These are phyloP conservation scores for Lycocerus yunnanus DNA, from an alignment of 2,888 invertebrate genomes.

Conservation along the genomic window DNA sequence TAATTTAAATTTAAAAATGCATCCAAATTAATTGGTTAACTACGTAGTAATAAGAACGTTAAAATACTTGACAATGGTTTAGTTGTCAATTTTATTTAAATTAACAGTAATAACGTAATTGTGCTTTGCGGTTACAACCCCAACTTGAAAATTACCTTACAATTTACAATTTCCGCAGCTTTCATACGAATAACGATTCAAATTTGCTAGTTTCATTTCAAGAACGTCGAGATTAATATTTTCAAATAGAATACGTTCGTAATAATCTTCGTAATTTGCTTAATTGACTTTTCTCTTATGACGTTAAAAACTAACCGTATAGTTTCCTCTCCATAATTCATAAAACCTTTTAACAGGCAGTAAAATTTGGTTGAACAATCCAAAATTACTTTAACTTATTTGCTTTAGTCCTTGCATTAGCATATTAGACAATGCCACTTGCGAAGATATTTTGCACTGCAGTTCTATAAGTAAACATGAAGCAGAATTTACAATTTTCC, in stretches of 20 bases:
- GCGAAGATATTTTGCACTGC: not conserved
- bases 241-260: not conserved
- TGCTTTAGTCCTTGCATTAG: not conserved
- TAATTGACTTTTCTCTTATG: not conserved
- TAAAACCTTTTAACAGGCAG: not conserved
- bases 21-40: not conserved
- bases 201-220: not conserved
- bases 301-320: not conserved
- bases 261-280: not conserved
- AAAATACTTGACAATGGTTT: not conserved
- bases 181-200: not conserved
- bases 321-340: not conserved
- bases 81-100: not conserved
- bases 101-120: conserved; percentile 2
- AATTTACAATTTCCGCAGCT: not conserved
- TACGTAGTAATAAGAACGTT: not conserved
- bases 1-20: not conserved
- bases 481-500: not conserved
- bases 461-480: not conserved
- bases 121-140: not conserved
- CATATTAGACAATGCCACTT: not conserved
- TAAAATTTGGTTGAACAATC: not conserved
- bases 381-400: not conserved
- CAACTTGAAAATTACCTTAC: not conserved
- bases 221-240: not conserved